phyloP scores from a whole-genome alignment of 30 jellyfish, hydroid and myxozoan genomes.

The Cassiopea andromeda region DNA sequence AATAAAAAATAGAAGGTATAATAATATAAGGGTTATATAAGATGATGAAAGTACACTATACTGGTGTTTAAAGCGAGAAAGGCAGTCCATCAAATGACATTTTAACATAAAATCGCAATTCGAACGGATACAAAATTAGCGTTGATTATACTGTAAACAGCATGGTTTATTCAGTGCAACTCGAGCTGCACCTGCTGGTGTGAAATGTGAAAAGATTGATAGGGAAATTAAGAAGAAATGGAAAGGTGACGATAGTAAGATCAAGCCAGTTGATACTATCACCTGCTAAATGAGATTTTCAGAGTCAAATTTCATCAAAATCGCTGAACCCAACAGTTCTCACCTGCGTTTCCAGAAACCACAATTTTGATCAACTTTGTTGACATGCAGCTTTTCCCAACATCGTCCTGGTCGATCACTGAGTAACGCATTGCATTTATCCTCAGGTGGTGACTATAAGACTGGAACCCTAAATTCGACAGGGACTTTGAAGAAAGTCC shows the following conservation, averaged over 20 bases:
- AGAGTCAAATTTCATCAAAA: background rate
- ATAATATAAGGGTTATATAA: too few relatives aligned
- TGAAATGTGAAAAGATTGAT: background rate
- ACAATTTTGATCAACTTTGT: conserved; percentile 47
- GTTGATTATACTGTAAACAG: too few relatives aligned
- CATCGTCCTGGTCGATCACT: background rate
- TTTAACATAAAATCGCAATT: too few relatives aligned
- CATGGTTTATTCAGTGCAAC: too few relatives aligned
- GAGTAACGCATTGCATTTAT: background rate
- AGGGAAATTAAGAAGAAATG: background rate
- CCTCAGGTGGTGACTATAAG: conserved; percentile 18
- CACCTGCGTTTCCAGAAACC: conserved; percentile 30
- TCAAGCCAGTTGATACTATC: background rate
- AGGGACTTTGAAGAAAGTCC: conserved; percentile 36
- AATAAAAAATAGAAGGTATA: too few relatives aligned
- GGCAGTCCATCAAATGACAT: too few relatives aligned
- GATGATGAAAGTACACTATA: too few relatives aligned
- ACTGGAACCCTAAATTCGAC: conserved; percentile 27
- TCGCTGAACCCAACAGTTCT: background rate
- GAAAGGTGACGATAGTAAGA: background rate
- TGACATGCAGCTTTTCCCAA: background rate
- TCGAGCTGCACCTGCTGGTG: too few relatives aligned
- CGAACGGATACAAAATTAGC: too few relatives aligned
- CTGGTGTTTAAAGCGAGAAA: too few relatives aligned
- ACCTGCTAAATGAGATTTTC: background rate